Evolutionary conservation across 2,888 invertebrate genomes (phyloP).

Genomic region (Acanthosepion esculentum): DNA sequence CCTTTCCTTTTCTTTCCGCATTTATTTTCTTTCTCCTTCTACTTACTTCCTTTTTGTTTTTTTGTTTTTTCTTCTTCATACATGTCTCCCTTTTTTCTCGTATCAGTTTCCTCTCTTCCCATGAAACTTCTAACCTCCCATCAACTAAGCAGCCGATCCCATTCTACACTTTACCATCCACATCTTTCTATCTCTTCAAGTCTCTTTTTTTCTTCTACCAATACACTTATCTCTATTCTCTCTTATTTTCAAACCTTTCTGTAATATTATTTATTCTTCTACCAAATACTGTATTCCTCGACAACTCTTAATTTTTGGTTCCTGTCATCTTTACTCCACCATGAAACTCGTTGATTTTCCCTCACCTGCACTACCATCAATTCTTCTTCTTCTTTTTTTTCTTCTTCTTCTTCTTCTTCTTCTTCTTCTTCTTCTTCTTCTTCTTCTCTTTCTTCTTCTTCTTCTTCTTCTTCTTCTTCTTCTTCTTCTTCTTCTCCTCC

Average conservation of each 20-base stretch:
- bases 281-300: no score
- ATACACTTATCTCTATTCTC: neutral
- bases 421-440: neutral
- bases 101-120: neutral
- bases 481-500: neutral
- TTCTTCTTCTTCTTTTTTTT: neutral
- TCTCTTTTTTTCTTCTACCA: neutral
- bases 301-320: neutral
- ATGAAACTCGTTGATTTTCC: neutral
- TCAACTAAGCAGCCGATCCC: neutral
- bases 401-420: neutral
- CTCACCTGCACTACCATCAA: neutral
- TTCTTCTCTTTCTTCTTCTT: neutral
- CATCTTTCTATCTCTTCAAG: neutral
- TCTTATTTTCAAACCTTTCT: neutral
- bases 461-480: neutral
- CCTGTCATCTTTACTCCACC: neutral
- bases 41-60: neutral
- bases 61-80: neutral
- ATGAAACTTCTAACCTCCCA: no score
- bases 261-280: neutral
- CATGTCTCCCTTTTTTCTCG: neutral
- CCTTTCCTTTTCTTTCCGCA: neutral
- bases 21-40: neutral
- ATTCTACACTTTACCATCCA: neutral